phyloP scores from a whole-genome alignment of 2,113 vertebrate species.

The Anoura caudifer region DNA sequence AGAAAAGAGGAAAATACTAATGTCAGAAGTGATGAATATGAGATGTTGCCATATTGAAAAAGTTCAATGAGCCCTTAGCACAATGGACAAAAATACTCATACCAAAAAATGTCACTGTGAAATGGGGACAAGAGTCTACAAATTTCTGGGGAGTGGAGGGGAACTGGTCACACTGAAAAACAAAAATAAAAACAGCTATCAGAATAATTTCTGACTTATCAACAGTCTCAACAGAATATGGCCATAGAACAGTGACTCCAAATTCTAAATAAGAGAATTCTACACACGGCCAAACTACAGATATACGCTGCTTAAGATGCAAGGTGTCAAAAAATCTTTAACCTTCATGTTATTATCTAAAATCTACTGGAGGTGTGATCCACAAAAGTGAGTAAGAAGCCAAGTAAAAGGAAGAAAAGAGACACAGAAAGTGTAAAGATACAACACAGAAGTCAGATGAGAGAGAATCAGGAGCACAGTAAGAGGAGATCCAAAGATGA shows the following conservation, averaged over 20 bases:
- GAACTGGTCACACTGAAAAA: not conserved
- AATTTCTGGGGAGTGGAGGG: not conserved
- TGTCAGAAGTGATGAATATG: not conserved
- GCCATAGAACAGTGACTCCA: not conserved
- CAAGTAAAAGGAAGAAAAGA: not conserved
- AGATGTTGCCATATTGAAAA: not conserved
- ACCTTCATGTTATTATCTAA: not conserved
- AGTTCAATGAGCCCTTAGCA: not conserved
- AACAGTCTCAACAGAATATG: not conserved
- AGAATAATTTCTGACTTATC: not conserved
- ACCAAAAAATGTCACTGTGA: not conserved
- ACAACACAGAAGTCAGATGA: not conserved
- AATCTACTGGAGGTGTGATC: not conserved
- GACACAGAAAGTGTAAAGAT: not conserved
- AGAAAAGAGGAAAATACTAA: not conserved
- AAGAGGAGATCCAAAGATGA: not conserved
- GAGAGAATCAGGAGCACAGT: not conserved
- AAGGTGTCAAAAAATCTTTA: slow-evolving; percentile 24
- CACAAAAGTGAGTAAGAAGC: not conserved
- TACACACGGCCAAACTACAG: not conserved
- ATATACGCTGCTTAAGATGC: not conserved
- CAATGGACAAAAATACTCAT: not conserved
- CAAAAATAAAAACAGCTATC: not conserved
- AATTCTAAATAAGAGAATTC: slow-evolving; percentile 12
- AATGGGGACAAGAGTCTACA: not conserved